Evolutionary conservation across 2,113 vertebrate genomes (phyloP), one percentile per base, ranked within the genome.

Genomic region (Orthonyx spaldingii): DNA sequence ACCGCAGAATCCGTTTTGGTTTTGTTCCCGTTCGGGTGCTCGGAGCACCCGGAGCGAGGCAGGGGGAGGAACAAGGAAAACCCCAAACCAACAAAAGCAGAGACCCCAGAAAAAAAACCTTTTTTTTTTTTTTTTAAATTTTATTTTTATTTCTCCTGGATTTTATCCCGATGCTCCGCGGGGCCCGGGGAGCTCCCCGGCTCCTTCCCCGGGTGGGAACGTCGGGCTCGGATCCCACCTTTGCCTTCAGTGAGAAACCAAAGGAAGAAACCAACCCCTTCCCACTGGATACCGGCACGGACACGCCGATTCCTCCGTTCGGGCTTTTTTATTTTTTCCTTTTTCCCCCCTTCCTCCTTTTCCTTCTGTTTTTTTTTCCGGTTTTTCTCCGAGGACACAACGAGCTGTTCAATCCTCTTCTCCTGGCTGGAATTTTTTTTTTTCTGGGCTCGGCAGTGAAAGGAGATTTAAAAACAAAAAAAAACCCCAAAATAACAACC

Each of bases 201-300:
- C 44, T 39, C 69, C 61, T 8, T 11, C 47, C 56, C 50, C 5
- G 2, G 44, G 2, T 9, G 23, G 6, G 44, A 47, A 24, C 6
- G 47, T n/a, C 5, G 22, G 44, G 79, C 16, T 23, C 5, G 27
- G 85, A 32, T 91, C 93, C 92, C 97, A 71, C 96, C 96, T 97
- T 97, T 95, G 97, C 97, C 97, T 98, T 98, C 97, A 96, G 95
- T 94, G 84, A 94, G 96, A 98, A 98, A 98, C 96, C 97, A 97
- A 98, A 98, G 97, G 97, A 97, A 95, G 96, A 95, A n/a, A 75
- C 22, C 16, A 52, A 24, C 9, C 70, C 88, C 69, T 76, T 63
- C 37, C 49, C 57, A 7, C 8, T 28, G 33, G 74, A 28, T 4
- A 2, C 47, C 16, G 30, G 71, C 47, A 11, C 28, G 56, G 82